Base-by-base conservation (phyloP, 1,140 invertebrate genomes). In the Cardiocondyla obscurior region DNA sequence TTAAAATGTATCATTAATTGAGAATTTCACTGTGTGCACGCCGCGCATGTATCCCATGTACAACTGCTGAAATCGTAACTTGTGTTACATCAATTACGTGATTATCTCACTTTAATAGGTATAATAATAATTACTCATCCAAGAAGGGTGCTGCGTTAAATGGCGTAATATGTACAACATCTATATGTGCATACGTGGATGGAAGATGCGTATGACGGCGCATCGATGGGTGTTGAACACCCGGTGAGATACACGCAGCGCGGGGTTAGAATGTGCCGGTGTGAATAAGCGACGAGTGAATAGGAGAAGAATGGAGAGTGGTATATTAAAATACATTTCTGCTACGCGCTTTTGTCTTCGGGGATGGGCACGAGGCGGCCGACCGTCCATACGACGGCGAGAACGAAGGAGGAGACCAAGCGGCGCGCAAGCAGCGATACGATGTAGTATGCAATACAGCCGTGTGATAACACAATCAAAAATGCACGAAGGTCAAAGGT, bases 251-350 rank as follows among this genome's bases (percentile, higher is more conserved):
- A 30, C n/a, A 79, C 30, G 39, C 30, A 42, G 36, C 46, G 10
- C 33, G 46, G 46, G 46, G 62, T 67, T 79, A 67, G 62, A 79
- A 79, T 30, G 46, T 46, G 36, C 46, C 62, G 46, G 46, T 51
- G 33, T 79, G 62, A 79, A 77, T 77, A 77, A 77, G 74, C 44
- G 62, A 30, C 60, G 33, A 33, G 60, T 77, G 74, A 77, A 79
- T 79, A 69, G 74, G 46, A 33, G 49, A 69, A 67, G 62, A 79
- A 67, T 67, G 74, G 33, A 36, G 33, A 67, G 33, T 51, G 60
- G 22, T 77, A 79, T 79, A 79, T 69, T 79, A 67, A 79, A 79
- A 79, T 79, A 69, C 62, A 12, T 42, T 67, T 67, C 74, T 67
- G 46, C 46, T 53, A n/a, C 44, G 44, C 39, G 42, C 44, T 25